Evolutionary conservation across 2,888 invertebrate genomes (phyloP).

Genomic region (Sturmia bella): DNA sequence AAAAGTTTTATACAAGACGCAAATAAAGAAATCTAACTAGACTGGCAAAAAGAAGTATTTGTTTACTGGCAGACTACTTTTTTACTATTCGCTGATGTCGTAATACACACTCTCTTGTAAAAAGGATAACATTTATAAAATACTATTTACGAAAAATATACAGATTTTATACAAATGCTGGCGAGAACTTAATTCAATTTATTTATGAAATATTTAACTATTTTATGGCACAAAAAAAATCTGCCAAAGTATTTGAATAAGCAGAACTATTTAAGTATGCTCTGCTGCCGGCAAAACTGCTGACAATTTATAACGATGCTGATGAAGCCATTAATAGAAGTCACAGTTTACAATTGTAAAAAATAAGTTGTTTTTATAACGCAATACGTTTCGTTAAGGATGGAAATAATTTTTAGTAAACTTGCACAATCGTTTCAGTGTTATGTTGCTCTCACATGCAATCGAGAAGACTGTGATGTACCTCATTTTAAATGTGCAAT

Average conservation of each 20-base stretch:
- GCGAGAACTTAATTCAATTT: slow-evolving; percentile 64
- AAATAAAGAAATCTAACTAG: slow-evolving; percentile 31
- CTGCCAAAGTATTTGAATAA: slow-evolving; percentile 31
- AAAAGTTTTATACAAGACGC: slow-evolving; percentile 19
- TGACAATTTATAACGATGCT: slow-evolving; percentile 14
- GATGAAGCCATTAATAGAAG: slow-evolving; percentile 9
- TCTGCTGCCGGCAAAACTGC: slow-evolving; percentile 22
- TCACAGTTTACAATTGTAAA: not conserved
- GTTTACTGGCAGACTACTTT: not conserved
- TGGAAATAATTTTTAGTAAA: not conserved
- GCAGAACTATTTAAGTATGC: slow-evolving; percentile 22
- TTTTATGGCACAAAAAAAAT: slow-evolving; percentile 14
- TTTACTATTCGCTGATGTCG: slow-evolving; percentile 50
- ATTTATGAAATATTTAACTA: slow-evolving; percentile 56
- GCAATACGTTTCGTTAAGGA: not conserved
- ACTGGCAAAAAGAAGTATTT: slow-evolving; percentile 4
- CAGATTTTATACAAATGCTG: slow-evolving; percentile 61
- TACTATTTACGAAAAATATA: slow-evolving; percentile 60
- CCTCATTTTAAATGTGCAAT: slow-evolving; percentile 10
- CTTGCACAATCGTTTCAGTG: not conserved
- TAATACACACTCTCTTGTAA: slow-evolving; percentile 14
- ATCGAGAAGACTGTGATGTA: not conserved
- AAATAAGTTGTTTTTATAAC: not conserved
- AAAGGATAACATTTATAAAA: slow-evolving; percentile 53
- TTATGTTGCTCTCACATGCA: not conserved